phyloP scores from a whole-genome alignment of 2,113 vertebrate genomes.

The Oncorhynchus mykiss region DNA sequence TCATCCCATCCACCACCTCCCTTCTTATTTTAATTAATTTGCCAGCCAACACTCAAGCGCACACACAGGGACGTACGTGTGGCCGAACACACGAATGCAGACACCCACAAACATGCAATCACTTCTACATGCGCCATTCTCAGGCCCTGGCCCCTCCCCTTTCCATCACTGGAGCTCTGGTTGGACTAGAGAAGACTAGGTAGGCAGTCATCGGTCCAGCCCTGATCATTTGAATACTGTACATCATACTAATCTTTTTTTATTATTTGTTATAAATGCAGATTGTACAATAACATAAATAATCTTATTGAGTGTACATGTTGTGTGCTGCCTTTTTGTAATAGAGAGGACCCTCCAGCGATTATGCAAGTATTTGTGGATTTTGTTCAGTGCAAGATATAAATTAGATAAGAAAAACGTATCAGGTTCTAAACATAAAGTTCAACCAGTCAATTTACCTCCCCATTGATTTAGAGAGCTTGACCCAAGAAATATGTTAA shows the following conservation, averaged over 20 bases:
- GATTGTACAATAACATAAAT: constrained; percentile 83
- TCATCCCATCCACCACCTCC: constrained; percentile 18
- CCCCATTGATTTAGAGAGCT: neutral
- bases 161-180: constrained; percentile 57
- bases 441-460: neutral
- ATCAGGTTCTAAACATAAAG: neutral
- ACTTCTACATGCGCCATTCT: constrained; percentile 34
- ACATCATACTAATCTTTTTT: constrained; percentile 72
- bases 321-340: constrained; percentile 62
- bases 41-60: constrained; percentile 33
- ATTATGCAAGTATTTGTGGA: neutral
- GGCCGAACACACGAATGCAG: neutral
- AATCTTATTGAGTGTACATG: constrained; percentile 71
- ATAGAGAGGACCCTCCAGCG: constrained; percentile 2
- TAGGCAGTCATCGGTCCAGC: constrained; percentile 48
- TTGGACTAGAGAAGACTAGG: constrained; percentile 45
- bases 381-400: neutral
- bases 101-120: constrained; percentile 36
- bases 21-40: constrained; percentile 44
- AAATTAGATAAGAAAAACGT: neutral
- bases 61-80: constrained; percentile 1
- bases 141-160: constrained; percentile 16
- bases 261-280: constrained; percentile 76
- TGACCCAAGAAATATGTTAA: neutral
- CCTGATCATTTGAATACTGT: constrained; percentile 66